Conservation (phyloP, 2,797 vertebrate species). For the Hyperoplus immaculatus region DNA sequence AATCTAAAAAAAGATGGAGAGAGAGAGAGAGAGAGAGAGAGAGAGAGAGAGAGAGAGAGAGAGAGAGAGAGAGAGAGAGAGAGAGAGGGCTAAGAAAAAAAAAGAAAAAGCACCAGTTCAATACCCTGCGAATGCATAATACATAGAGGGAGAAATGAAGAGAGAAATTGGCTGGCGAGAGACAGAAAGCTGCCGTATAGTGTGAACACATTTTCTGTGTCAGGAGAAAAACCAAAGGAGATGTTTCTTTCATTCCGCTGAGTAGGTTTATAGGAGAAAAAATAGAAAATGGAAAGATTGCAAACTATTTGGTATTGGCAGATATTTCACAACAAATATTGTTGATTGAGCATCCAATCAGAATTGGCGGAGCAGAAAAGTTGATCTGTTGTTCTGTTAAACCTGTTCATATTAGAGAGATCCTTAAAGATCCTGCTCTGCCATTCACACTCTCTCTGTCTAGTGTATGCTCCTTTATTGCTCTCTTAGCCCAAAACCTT, state of each 20-base stretch:
- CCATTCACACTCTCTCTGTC: not conserved
- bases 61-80: not conserved
- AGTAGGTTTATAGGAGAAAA: constrained; percentile 9
- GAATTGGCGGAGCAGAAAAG: constrained; percentile 32
- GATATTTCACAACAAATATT: constrained; percentile 53
- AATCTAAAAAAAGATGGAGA: constrained; percentile 45
- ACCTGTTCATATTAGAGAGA: constrained; percentile 5
- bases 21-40: not conserved
- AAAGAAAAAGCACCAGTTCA: constrained; percentile 41
- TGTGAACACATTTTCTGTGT: constrained; percentile 25
- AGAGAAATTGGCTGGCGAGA: constrained; percentile 59
- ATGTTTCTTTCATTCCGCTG: constrained; percentile 40
- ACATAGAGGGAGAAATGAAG: constrained; percentile 56
- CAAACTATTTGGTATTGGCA: constrained; percentile 30
- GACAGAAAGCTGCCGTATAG: constrained; percentile 40
- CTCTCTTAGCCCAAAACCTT: constrained; percentile 13
- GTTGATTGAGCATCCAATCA: constrained; percentile 46
- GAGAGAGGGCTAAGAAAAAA: not conserved
- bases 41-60: not conserved
- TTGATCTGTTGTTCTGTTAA: constrained; percentile 16
- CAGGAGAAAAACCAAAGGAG: not conserved
- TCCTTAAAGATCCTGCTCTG: not conserved
- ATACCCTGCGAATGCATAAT: constrained; percentile 62
- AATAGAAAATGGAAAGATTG: constrained; percentile 17
- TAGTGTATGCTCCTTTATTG: not conserved